These are phyloP conservation scores for Dinoponera quadriceps DNA, from an alignment of 1,140 invertebrate species.

Conservation along the genomic window DNA sequence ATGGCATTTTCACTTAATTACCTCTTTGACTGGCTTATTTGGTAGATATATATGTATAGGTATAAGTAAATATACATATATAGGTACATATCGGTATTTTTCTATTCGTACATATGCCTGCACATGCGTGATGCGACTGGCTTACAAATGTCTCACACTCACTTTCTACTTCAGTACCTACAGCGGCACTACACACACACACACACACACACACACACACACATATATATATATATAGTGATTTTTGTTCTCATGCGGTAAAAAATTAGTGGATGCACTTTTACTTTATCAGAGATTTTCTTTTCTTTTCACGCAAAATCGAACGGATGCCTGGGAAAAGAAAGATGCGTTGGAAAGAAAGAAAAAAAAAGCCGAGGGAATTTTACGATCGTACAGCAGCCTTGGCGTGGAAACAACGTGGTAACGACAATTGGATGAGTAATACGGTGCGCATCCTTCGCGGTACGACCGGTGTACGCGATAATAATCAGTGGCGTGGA, in stretches of 20 bases:
- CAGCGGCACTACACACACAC: neutral
- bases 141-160: constrained; percentile 41
- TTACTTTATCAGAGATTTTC: constrained; percentile 19
- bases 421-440: constrained; percentile 34
- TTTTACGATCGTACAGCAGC: constrained; percentile 4
- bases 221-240: neutral
- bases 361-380: constrained; percentile 24
- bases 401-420: constrained; percentile 56
- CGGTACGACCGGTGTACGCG: neutral
- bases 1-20: constrained; percentile 48
- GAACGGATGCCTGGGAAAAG: neutral
- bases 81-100: neutral
- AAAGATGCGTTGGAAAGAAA: too few relatives aligned
- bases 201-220: too few relatives aligned
- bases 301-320: neutral
- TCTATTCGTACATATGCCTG: constrained; percentile 6
- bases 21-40: constrained; percentile 36
- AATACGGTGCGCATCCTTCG: constrained; percentile 33
- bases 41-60: constrained; percentile 13
- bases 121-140: neutral
- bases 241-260: neutral
- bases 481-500: constrained; percentile 28
- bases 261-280: neutral
- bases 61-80: constrained; percentile 11
- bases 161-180: constrained; percentile 38